Evolutionary conservation across 2,888 invertebrate genomes (phyloP), one percentile per base, ranked within the genome.

Genomic region (Meta bourneti): DNA sequence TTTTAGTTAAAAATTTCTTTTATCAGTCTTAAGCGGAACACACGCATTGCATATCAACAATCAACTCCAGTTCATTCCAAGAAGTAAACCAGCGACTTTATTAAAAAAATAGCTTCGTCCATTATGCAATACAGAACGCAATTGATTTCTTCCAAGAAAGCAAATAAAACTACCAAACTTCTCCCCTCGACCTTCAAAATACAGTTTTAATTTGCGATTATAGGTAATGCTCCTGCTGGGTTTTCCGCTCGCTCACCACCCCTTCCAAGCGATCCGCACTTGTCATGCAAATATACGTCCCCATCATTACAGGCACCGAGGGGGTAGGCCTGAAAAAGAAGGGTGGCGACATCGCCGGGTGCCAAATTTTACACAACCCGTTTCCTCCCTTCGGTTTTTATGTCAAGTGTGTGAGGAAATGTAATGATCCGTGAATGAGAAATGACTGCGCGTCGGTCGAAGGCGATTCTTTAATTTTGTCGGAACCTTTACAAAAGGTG

Each of bases 381-480:
- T 72, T 52, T 52, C 20, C 75, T 75, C 13, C 48, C 51, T 72
- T 72, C 71, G 52, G 49, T 82, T 82, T 72, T 20, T 16, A 54
- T 84, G 84, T 84, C 84, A 48, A 61, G 84, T 34, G 83, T 51
- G 82, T 77, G 89, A 82, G 89, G 80, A 80, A 87, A 82, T 78
- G 86, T 91, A 91, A 91, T 91, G 91, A 75, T 51, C 81, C 87
- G 81, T 91, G 87, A 82, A 86, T 91, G 91, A 91, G 80, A 82
- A 87, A 91, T 82, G 91, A 81, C 74, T 13, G 48, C 20, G 74
- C 79, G 34, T 34, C 34, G 75, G 74, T 71, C 49, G 83, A 83
- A 82, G 77, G 72, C 54, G 79, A 80, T 80, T 90, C 84, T 90
- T 90, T 80, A 84, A 80, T 90, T 85, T 85, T 79, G 72, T 90